Evolutionary conservation across 2,797 vertebrate species (phyloP).

Genomic region (Sebastes trivittatus): DNA sequence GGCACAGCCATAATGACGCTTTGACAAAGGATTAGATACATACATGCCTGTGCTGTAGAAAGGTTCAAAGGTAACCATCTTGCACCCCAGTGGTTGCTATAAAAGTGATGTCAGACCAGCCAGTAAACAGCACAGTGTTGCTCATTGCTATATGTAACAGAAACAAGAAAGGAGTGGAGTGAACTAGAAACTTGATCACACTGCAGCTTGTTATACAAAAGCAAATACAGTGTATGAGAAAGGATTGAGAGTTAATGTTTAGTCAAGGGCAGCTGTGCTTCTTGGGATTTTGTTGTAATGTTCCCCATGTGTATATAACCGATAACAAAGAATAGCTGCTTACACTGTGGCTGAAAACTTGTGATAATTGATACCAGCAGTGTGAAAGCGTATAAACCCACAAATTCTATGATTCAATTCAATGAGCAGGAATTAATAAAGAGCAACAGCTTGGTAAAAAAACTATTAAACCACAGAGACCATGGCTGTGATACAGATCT

Average conservation of each 20-base stretch:
- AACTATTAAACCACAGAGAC: background rate
- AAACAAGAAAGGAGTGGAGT: background rate
- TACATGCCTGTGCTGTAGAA: background rate
- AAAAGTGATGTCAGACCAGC: background rate
- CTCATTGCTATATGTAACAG: background rate
- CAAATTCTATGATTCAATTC: background rate
- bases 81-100: background rate
- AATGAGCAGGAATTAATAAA: background rate
- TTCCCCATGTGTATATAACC: conserved; percentile 29
- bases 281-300: conserved; percentile 35
- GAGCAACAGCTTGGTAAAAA: background rate
- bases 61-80: background rate
- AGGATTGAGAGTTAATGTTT: conserved; percentile 17
- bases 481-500: conserved; percentile 30
- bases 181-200: conserved; percentile 3
- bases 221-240: conserved; percentile 13
- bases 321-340: conserved; percentile 10
- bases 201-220: background rate
- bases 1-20: background rate
- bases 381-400: background rate
- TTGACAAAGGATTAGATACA: background rate
- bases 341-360: background rate
- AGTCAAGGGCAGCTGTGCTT: conserved; percentile 19
- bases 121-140: background rate
- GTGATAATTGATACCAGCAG: conserved; percentile 26